These are phyloP conservation scores for Parnassius glacialis DNA, from an alignment of 2,888 invertebrate genomes.

Conservation along the genomic window DNA sequence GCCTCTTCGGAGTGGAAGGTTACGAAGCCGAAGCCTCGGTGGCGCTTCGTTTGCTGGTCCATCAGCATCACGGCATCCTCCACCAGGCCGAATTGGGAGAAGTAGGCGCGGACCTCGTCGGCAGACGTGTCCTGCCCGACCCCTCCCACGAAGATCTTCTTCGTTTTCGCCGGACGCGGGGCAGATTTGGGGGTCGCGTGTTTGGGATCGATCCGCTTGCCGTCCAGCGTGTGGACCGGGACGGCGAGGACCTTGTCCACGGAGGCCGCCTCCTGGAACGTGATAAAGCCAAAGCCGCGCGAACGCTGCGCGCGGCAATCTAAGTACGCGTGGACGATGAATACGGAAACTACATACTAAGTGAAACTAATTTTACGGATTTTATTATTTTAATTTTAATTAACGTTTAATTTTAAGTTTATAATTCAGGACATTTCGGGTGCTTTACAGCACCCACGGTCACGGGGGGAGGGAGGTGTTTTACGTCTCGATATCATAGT, in stretches of 20 bases:
- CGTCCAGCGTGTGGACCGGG: constrained; percentile 94
- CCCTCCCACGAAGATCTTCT: constrained; percentile 96
- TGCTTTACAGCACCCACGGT: no score
- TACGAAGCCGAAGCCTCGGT: constrained; percentile 94
- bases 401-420: no score
- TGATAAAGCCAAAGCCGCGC: constrained; percentile 96
- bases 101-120: constrained; percentile 94
- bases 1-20: constrained; percentile 95
- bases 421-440: no score
- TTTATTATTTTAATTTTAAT: no score
- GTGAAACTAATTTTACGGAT: no score
- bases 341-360: background rate
- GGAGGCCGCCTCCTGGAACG: constrained; percentile 93
- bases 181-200: constrained; percentile 95
- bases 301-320: constrained; percentile 87
- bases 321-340: constrained; percentile 26
- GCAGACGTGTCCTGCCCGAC: constrained; percentile 95
- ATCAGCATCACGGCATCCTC: constrained; percentile 96
- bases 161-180: constrained; percentile 92
- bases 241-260: constrained; percentile 95
- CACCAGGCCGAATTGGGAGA: constrained; percentile 93
- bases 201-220: constrained; percentile 96
- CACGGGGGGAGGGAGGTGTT: no score
- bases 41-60: constrained; percentile 96
- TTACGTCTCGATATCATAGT: no score